phyloP scores from a whole-genome alignment of 2,888 invertebrate genomes.

The Drosophila hawaiiensis region DNA sequence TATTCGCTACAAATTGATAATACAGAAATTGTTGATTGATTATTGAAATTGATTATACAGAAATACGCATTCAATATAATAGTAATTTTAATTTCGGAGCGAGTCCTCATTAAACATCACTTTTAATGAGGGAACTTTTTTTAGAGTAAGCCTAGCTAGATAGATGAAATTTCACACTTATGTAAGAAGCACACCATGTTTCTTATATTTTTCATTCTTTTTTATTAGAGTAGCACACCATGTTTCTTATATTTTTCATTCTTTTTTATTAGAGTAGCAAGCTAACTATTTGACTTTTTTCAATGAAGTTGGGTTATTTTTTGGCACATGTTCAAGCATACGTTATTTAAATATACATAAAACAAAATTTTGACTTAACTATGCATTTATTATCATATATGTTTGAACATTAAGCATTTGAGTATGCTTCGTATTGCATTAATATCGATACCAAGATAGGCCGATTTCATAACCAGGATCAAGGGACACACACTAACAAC shows the following conservation, averaged over 20 bases:
- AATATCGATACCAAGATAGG: not conserved
- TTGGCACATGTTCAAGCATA: not conserved
- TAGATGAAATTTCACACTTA: not conserved
- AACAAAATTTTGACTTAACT: not conserved
- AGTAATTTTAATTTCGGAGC: not conserved
- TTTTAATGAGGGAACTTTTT: not conserved
- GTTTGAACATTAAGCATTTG: not conserved
- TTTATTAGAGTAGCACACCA: not conserved
- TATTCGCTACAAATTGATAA: not conserved
- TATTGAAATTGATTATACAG: not conserved
- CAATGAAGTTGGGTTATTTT: not conserved
- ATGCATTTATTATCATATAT: not conserved
- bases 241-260: not conserved
- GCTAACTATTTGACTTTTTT: not conserved
- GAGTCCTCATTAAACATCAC: not conserved
- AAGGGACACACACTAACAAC: conserved; percentile 7
- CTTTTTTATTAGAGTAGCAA: not conserved
- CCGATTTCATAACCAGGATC: not conserved
- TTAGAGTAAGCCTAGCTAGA: not conserved
- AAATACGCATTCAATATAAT: not conserved
- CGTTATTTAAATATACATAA: not conserved
- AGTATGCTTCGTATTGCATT: not conserved
- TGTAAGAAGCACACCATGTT: not conserved
- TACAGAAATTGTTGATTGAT: not conserved
- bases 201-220: not conserved